phyloP scores from a whole-genome alignment of 2,888 invertebrate genomes.

The Falcaria lacertinaria region DNA sequence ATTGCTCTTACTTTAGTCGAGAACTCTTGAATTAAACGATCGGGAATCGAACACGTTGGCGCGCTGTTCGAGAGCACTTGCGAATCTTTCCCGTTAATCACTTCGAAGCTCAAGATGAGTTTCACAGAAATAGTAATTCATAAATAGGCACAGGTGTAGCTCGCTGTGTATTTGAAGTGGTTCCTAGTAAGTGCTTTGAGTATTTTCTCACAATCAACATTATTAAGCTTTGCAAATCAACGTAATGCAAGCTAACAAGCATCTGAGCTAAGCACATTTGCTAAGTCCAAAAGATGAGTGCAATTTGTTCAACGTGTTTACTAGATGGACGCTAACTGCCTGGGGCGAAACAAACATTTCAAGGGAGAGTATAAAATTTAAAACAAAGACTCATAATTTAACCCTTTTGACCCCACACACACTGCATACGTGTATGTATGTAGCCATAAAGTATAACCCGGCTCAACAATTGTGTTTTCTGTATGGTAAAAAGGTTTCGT shows the following conservation, averaged over 20 bases:
- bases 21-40: constrained; percentile 41
- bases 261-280: constrained; percentile 3
- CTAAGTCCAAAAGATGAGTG: constrained; percentile 42
- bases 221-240: background rate
- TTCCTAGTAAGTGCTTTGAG: background rate
- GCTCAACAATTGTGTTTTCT: constrained; percentile 29
- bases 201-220: background rate
- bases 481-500: constrained; percentile 19
- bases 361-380: constrained; percentile 56
- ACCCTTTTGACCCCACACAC: constrained; percentile 54
- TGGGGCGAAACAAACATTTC: constrained; percentile 36
- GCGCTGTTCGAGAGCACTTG: constrained; percentile 37
- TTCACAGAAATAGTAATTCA: background rate
- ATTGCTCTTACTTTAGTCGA: constrained; percentile 30
- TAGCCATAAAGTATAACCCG: constrained; percentile 41
- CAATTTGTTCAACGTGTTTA: constrained; percentile 33
- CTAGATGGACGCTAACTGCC: constrained; percentile 45
- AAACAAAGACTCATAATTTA: constrained; percentile 62
- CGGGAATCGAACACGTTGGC: constrained; percentile 45
- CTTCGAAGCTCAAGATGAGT: constrained; percentile 8
- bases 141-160: background rate
- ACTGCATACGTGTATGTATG: constrained; percentile 43
- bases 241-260: background rate
- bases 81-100: constrained; percentile 59
- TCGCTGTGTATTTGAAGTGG: background rate